Percentiles rank a stretch among this genome's conserved stretches.
These are phyloP conservation scores for Alfaro cultratus DNA, from an alignment of 2,797 vertebrate genomes.

Conservation along the genomic window DNA sequence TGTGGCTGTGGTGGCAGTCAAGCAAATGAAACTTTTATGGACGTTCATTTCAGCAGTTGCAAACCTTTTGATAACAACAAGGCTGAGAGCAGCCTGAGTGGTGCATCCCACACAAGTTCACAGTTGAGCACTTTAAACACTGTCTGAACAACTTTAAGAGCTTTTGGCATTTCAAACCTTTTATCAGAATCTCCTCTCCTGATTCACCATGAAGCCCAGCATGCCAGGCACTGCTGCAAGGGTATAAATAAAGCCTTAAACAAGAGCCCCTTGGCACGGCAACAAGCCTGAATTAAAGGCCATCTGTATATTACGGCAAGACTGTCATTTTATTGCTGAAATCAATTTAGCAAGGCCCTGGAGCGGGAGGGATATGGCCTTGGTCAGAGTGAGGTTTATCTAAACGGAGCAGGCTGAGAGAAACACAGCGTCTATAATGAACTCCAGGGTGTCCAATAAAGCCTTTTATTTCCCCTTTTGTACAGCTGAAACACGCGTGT, in stretches of 20 bases:
- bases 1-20: constrained; percentile 38
- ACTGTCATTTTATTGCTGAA: constrained; percentile 91
- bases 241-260: constrained; percentile 91
- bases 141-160: constrained; percentile 65
- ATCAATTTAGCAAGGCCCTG: constrained; percentile 87
- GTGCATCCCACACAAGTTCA: constrained; percentile 70
- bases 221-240: constrained; percentile 69
- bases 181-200: constrained; percentile 76
- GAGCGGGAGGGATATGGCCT: constrained; percentile 82
- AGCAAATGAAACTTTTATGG: constrained; percentile 47
- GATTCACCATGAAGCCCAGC: constrained; percentile 77
- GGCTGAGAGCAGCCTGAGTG: constrained; percentile 60
- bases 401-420: constrained; percentile 83
- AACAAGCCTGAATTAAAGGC: constrained; percentile 87
- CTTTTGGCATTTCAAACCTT: constrained; percentile 77
- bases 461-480: constrained; percentile 73
- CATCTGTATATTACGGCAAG: constrained; percentile 84
- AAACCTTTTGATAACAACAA: constrained; percentile 69
- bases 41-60: constrained; percentile 59
- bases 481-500: constrained; percentile 41
- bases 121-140: constrained; percentile 64
- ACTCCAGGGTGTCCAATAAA: constrained; percentile 84
- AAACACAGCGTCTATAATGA: constrained; percentile 85
- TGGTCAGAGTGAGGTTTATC: constrained; percentile 89
- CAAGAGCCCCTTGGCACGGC: constrained; percentile 84